Conservation (phyloP, 2,113 vertebrate species). For the Tyto alba region DNA sequence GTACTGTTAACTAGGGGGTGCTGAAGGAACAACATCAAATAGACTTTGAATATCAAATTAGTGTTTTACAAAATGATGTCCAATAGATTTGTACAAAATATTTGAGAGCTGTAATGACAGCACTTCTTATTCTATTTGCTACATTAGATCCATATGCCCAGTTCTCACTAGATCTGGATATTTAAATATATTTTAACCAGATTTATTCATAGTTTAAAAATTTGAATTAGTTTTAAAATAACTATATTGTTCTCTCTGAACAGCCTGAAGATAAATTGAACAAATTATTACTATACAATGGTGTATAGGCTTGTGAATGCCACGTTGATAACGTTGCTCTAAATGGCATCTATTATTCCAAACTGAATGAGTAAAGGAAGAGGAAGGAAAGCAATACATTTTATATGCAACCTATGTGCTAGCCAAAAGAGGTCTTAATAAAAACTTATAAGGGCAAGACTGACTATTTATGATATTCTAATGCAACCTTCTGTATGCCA, state of each 20-base stretch:
- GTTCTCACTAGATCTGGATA: background rate
- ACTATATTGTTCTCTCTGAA: background rate
- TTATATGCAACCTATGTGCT: background rate
- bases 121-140: background rate
- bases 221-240: background rate
- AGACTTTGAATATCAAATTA: background rate
- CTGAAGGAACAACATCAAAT: background rate
- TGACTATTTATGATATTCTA: background rate
- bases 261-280: background rate
- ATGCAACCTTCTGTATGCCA: background rate
- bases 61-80: background rate
- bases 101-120: background rate
- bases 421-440: background rate
- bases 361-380: background rate
- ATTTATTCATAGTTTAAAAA: background rate
- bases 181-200: background rate
- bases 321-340: accelerated
- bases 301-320: background rate
- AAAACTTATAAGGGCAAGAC: background rate
- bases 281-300: background rate
- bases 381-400: background rate
- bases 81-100: background rate
- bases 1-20: background rate
- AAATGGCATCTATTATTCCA: background rate
- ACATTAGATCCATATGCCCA: background rate